Evolutionary conservation across 1,140 invertebrate genomes (phyloP).

Genomic region (Trachelipus rathkii): DNA sequence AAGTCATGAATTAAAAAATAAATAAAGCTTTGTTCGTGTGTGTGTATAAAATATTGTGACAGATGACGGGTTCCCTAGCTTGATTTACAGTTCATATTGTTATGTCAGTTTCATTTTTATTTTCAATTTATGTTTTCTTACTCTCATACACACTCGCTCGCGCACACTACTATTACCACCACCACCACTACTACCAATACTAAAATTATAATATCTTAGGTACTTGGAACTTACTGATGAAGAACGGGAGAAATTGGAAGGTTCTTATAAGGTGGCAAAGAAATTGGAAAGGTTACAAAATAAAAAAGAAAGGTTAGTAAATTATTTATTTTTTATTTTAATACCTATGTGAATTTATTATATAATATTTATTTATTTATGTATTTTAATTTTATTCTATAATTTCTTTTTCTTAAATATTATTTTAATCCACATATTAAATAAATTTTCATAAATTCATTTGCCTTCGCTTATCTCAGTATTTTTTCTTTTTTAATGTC

Average conservation of each 20-base stretch:
- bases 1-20: neutral
- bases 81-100: neutral
- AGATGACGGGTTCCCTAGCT: neutral
- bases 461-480: too few relatives aligned
- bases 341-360: too few relatives aligned
- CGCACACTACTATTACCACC: too few relatives aligned
- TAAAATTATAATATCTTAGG: constrained; percentile 49
- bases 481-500: too few relatives aligned
- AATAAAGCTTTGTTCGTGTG: neutral
- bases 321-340: neutral
- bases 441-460: too few relatives aligned
- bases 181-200: too few relatives aligned
- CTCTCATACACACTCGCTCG: too few relatives aligned
- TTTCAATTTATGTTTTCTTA: neutral
- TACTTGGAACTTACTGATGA: constrained; percentile 89
- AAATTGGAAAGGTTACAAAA: constrained; percentile 84
- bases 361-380: too few relatives aligned
- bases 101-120: constrained; percentile 29
- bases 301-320: constrained; percentile 43
- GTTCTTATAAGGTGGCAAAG: constrained; percentile 85
- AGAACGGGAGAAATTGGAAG: constrained; percentile 85
- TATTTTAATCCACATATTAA: too few relatives aligned
- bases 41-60: too few relatives aligned
- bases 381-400: too few relatives aligned
- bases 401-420: too few relatives aligned